Conservation (phyloP, 2,888 invertebrate genomes). For the Scaptomyza cyrtandrae region DNA sequence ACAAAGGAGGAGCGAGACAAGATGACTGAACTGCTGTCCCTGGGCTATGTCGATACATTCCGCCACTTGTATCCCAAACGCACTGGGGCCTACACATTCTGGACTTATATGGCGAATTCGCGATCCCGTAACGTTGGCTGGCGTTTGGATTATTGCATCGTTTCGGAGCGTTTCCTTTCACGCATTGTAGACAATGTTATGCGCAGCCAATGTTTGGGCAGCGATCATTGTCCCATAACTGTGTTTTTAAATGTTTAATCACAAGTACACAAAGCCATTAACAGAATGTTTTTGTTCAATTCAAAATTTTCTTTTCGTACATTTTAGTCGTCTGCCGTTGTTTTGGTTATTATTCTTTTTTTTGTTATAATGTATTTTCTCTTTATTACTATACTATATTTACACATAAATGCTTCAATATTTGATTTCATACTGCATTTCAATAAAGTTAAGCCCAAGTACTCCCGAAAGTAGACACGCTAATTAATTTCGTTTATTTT, state of each 20-base stretch:
- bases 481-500: constrained; percentile 30
- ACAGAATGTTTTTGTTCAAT: neutral
- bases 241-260: constrained; percentile 87
- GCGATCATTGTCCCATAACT: constrained; percentile 98
- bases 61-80: constrained; percentile 93
- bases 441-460: constrained; percentile 31
- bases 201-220: constrained; percentile 92
- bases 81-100: constrained; percentile 94
- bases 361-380: neutral
- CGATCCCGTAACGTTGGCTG: constrained; percentile 97
- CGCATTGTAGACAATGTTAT: constrained; percentile 94
- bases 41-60: constrained; percentile 95
- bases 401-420: constrained; percentile 13
- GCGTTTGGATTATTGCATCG: constrained; percentile 97
- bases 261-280: neutral
- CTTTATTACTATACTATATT: constrained; percentile 5
- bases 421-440: constrained; percentile 40
- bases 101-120: constrained; percentile 96
- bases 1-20: constrained; percentile 97
- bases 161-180: constrained; percentile 91
- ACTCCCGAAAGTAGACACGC: constrained; percentile 12
- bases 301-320: neutral
- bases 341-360: neutral
- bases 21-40: constrained; percentile 92
- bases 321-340: neutral